Evolutionary conservation across 2,888 invertebrate species (phyloP).

Genomic region (Bellardia pandia): DNA sequence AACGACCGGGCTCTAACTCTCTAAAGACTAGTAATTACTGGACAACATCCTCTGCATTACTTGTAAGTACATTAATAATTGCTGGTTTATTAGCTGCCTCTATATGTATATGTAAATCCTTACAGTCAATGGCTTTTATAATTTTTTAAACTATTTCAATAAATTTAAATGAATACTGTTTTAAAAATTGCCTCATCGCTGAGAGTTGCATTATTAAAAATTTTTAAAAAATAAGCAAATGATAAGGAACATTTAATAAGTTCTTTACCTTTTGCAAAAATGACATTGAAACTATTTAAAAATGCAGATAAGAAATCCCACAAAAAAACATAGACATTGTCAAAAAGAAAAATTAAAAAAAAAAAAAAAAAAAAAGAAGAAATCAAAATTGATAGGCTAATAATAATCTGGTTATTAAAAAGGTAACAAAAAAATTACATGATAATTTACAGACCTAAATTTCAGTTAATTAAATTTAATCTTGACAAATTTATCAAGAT

Average conservation of each 20-base stretch:
- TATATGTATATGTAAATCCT: too few relatives aligned
- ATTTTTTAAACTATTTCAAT: too few relatives aligned
- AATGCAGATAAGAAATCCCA: constrained; percentile 8
- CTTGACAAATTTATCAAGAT: constrained; percentile 42
- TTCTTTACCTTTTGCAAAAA: background rate
- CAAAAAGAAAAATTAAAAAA: background rate
- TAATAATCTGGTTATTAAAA: background rate
- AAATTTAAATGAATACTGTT: background rate
- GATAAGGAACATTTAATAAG: too few relatives aligned
- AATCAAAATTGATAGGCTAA: background rate
- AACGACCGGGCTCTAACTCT: too few relatives aligned
- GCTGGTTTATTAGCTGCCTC: too few relatives aligned
- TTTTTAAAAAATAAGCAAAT: background rate
- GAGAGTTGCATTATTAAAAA: background rate
- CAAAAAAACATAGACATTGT: background rate
- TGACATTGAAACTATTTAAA: constrained; percentile 10
- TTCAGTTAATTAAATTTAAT: constrained; percentile 13
- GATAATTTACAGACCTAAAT: background rate
- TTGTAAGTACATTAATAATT: too few relatives aligned
- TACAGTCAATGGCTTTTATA: too few relatives aligned
- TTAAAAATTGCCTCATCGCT: constrained; percentile 7
- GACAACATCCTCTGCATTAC: too few relatives aligned
- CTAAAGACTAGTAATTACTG: too few relatives aligned
- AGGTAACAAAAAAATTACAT: background rate
- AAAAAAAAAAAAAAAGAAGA: background rate